Base-by-base conservation (phyloP, 2,113 vertebrate genomes). In the Rattus norvegicus region DNA sequence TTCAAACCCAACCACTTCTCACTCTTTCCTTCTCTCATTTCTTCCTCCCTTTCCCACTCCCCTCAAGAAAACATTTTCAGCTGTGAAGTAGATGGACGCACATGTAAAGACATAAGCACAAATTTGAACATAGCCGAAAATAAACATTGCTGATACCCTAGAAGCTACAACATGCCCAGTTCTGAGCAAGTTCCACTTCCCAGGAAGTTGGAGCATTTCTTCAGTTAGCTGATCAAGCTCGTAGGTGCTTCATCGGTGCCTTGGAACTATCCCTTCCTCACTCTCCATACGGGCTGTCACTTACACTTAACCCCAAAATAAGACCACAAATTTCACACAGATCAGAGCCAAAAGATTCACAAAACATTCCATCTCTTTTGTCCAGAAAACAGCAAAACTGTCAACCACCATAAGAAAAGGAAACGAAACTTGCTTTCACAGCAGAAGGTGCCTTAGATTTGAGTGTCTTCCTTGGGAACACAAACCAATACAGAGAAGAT, bases 321-420 rank as follows among this genome's bases (percentile, higher is more conserved):
- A 94, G 61, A 69, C 52, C 61, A 77, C 49, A 76, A 93, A 5
- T 19, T 85, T 86, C 52, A 72, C 6, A 72, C 26, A 73, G 56
- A 2, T 20, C 11, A 43, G 12, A 30, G 28, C 33, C 76, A 43
- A 93, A 92, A 56, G 3, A 67, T 65, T 69, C 49, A 70, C 28
- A 79, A 90, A 86, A 88, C 9, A 81, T 65, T 76, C 56, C 7
- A 36, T 69, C 61, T 43, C 17, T 47, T 95, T 84, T 69, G 20
- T 91, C 49, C 73, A 77, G 36, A 20, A 94, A 81, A 89, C 43
- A 61, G 39, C 36, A 92, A 95, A 77, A 49, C 89, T 49, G 72
- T 79, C 54, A 89, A 72, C 61, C 24, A 70, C 24, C 7, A 7
- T 54, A 69, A 88, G 54, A 72, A 80, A 94, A 92, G 79, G 24